Evolutionary conservation across 1,140 invertebrate species (phyloP).

Genomic region (Reticulitermes speratus): DNA sequence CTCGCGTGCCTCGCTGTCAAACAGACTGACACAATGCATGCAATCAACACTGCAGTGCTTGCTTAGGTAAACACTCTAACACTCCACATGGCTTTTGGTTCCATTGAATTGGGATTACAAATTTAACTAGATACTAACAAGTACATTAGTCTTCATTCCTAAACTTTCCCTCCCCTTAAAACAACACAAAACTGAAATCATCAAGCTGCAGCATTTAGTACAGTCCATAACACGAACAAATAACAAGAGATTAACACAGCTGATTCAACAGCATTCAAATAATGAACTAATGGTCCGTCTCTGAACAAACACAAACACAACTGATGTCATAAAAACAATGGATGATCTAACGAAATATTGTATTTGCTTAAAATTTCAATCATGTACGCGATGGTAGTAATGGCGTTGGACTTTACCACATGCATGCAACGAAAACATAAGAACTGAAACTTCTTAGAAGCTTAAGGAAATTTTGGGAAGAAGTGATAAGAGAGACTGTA

Average conservation of each 20-base stretch:
- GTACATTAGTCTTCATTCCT: too few relatives aligned
- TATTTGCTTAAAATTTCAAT: too few relatives aligned
- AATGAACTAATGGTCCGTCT: too few relatives aligned
- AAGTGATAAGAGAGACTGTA: too few relatives aligned
- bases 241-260: neutral
- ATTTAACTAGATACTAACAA: neutral
- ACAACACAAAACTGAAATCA: neutral
- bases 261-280: neutral
- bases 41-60: neutral
- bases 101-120: constrained; percentile 5
- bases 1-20: neutral
- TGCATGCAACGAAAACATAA: too few relatives aligned
- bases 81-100: constrained; percentile 4
- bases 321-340: too few relatives aligned
- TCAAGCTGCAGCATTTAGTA: neutral
- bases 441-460: too few relatives aligned
- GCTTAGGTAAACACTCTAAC: neutral
- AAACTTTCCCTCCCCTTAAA: neutral
- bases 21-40: neutral
- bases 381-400: too few relatives aligned
- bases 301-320: too few relatives aligned
- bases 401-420: too few relatives aligned
- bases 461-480: too few relatives aligned
- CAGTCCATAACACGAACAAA: neutral
- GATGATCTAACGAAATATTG: too few relatives aligned